A percentile compares a stretch with the other conserved stretches of the same genome.
These are phyloP conservation scores for Rafetus swinhoei DNA, from an alignment of 2,113 vertebrate genomes.

Conservation along the genomic window DNA sequence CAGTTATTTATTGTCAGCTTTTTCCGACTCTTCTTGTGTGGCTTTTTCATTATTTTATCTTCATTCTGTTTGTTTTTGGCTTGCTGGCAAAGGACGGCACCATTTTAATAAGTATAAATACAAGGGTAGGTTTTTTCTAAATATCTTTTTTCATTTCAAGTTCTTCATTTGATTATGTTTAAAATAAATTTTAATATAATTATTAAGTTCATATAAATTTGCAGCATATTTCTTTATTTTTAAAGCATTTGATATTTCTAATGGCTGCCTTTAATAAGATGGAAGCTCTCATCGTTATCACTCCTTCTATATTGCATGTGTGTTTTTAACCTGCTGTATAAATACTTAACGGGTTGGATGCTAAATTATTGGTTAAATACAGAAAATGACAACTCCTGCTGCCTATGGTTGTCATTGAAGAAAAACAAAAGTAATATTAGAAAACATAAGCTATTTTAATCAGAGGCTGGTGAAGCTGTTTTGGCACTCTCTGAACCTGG, in stretches of 20 bases:
- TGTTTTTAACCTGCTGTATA: conserved; percentile 33
- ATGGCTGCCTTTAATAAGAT: background rate
- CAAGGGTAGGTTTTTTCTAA: conserved; percentile 66
- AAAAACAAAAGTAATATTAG: conserved; percentile 11
- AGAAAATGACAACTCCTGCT: conserved; percentile 48
- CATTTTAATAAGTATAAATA: conserved; percentile 79
- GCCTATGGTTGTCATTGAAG: conserved; percentile 40
- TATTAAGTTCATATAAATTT: conserved; percentile 39
- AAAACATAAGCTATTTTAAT: conserved; percentile 32
- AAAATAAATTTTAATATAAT: background rate
- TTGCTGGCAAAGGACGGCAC: conserved; percentile 75
- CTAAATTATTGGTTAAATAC: conserved; percentile 54
- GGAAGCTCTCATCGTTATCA: conserved; percentile 13
- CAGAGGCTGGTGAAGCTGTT: background rate
- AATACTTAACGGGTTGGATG: conserved; percentile 8
- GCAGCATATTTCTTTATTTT: conserved; percentile 15
- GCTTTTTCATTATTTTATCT: conserved; percentile 70
- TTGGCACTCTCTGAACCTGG: background rate
- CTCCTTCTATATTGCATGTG: conserved; percentile 27
- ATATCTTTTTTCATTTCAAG: conserved; percentile 65
- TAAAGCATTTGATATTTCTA: conserved; percentile 36
- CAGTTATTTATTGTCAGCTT: conserved; percentile 51
- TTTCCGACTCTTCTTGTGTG: conserved; percentile 47
- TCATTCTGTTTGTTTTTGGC: conserved; percentile 69
- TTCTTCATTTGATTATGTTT: conserved; percentile 38